These are phyloP conservation scores for Dasypus novemcinctus DNA, from an alignment of 2,113 vertebrate genomes.

Conservation along the genomic window DNA sequence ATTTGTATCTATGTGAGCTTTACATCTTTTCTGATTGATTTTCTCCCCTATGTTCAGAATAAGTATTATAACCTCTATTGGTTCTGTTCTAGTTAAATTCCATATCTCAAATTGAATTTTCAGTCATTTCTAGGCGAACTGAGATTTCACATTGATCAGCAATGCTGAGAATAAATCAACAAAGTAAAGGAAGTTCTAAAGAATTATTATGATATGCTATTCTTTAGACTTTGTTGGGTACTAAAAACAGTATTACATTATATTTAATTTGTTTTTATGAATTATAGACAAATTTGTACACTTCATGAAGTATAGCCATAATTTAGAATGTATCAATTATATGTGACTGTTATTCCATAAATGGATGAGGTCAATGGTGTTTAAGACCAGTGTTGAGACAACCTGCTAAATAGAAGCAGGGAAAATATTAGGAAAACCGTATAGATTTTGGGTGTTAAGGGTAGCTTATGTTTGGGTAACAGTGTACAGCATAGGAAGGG, in stretches of 20 bases:
- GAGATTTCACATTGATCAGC: slow-evolving; percentile 55
- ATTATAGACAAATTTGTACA: neutral
- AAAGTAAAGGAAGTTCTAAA: slow-evolving; percentile 17
- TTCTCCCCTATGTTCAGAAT: neutral
- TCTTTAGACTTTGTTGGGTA: neutral
- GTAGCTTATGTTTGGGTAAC: neutral
- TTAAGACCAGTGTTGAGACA: neutral
- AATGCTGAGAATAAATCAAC: slow-evolving; percentile 50
- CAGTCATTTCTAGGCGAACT: slow-evolving; percentile 57
- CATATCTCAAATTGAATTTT: slow-evolving; percentile 56
- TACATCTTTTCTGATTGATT: slow-evolving; percentile 46
- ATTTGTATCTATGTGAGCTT: slow-evolving; percentile 7
- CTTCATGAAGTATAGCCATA: neutral
- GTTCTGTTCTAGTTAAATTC: slow-evolving; percentile 59
- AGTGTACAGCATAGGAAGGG: neutral
- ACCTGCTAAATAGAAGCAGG: neutral
- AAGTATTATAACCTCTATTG: slow-evolving; percentile 4
- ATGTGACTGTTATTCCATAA: neutral
- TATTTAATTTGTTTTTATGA: neutral
- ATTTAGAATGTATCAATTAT: neutral
- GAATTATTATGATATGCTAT: slow-evolving; percentile 16
- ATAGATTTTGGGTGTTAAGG: neutral
- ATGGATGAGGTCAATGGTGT: neutral
- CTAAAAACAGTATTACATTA: neutral
- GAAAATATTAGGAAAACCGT: neutral